These are phyloP conservation scores for Paratrypauchen microcephalus DNA, from an alignment of 2,797 vertebrate genomes.

Conservation along the genomic window DNA sequence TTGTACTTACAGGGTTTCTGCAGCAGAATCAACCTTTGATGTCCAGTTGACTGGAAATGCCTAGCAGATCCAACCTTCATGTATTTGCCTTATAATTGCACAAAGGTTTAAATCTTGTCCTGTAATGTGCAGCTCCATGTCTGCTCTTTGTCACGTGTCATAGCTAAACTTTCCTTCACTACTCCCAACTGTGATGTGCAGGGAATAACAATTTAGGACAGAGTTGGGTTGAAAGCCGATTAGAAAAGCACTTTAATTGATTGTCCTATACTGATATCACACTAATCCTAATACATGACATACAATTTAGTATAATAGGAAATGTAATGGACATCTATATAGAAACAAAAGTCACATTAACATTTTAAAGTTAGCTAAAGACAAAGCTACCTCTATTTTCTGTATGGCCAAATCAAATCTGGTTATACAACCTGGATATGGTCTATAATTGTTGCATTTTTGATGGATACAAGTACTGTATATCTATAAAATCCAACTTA, in stretches of 20 bases:
- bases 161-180: conserved; percentile 49
- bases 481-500: conserved; percentile 55
- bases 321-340: not conserved
- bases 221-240: conserved; percentile 13
- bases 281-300: conserved; percentile 25
- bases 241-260: conserved; percentile 35
- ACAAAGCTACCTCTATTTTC: conserved; percentile 72
- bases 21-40: conserved; percentile 49
- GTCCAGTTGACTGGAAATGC: conserved; percentile 73
- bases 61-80: conserved; percentile 85
- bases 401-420: conserved; percentile 28
- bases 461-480: conserved; percentile 72
- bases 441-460: conserved; percentile 43
- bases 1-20: conserved; percentile 57
- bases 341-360: conserved; percentile 1
- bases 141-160: conserved; percentile 70
- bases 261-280: conserved; percentile 21
- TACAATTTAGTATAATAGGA: not conserved
- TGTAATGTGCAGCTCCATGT: conserved; percentile 76
- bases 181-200: conserved; percentile 54
- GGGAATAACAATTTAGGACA: conserved; percentile 56
- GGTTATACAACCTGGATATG: conserved; percentile 42
- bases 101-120: conserved; percentile 85
- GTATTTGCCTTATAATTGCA: conserved; percentile 96
- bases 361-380: not conserved